A percentile compares a stretch with the other conserved stretches of the same genome.
phyloP scores from a whole-genome alignment of 2,113 vertebrate species.

The Corythoichthys haematopterus region DNA sequence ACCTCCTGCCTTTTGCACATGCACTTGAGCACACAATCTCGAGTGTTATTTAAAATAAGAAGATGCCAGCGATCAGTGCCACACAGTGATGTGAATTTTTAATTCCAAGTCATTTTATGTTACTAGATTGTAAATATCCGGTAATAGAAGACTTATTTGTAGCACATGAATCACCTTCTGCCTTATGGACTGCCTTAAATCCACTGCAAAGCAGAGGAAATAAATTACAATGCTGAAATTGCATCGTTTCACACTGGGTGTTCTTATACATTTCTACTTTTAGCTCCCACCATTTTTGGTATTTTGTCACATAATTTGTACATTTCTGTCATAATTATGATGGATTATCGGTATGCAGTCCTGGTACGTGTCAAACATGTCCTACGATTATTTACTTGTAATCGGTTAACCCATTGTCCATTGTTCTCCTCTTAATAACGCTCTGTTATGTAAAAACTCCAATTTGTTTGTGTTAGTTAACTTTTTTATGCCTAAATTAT shows the following conservation, averaged over 20 bases:
- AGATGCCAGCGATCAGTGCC: constrained; percentile 12
- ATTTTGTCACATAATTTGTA: constrained; percentile 7
- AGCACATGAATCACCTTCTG: constrained; percentile 9
- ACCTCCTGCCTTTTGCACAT: constrained; percentile 43
- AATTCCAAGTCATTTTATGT: constrained; percentile 8
- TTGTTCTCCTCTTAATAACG: constrained; percentile 21
- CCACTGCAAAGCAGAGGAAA: constrained; percentile 23
- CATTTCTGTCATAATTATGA: constrained; percentile 4
- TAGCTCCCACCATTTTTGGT: neutral
- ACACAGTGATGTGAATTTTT: constrained; percentile 10
- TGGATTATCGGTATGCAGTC: constrained; percentile 16
- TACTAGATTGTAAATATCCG: constrained; percentile 6
- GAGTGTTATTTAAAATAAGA: constrained; percentile 29
- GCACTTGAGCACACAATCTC: constrained; percentile 27
- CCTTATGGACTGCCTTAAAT: constrained; percentile 22
- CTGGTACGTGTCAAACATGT: constrained; percentile 36
- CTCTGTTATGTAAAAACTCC: constrained; percentile 53
- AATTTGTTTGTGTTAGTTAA: constrained; percentile 29
- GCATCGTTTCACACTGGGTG: constrained; percentile 13
- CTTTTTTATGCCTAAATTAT: constrained; percentile 65
- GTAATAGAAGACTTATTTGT: neutral
- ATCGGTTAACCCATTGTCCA: constrained; percentile 25
- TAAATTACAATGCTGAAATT: constrained; percentile 4
- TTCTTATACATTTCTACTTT: constrained; percentile 1
- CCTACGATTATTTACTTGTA: constrained; percentile 19